Base-by-base conservation (phyloP, 2,888 invertebrate species). In the Keiferia lycopersicella region DNA sequence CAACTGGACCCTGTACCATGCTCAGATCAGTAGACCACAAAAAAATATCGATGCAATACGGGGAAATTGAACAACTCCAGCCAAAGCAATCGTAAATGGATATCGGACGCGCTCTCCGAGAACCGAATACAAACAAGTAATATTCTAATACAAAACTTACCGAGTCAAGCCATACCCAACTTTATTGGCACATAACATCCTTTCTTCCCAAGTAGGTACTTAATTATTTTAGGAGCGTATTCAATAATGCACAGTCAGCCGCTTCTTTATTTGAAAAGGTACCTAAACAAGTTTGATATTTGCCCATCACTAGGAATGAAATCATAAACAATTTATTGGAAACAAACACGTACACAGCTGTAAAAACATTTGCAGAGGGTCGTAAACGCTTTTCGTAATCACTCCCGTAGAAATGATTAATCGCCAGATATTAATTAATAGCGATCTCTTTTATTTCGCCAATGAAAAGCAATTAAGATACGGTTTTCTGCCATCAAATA, bases 401-500 rank as follows among this genome's bases (percentile, higher is more conserved):
- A 57, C 48, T 39, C 64, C 63, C 57, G 63, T 64, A 61, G 60
- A 45, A 61, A 68, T 70, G 65, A 71, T 69, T 67, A 71, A 71
- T 68, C 67, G 66, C 64, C 64, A 68, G 70, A 76, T 73, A 77
- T 72, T 69, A 74, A 73, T 73, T 68, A 74, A 77, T 76, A 73
- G 77, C 73, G 71, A 71, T 71, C 74, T 75, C 69, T 77, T 77
- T 79, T 77, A 77, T 77, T 76, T 73, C 70, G 72, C 76, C 76
- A 80, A 83, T 81, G 78, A 82, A 86, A 86, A 86, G 81, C 79
- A 84, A 86, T 85, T 84, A 83, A 82, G 83, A 80, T 80, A 82
- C 80, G 80, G 79, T 81, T 82, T 79, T 79, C 79, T 77, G 76
- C 79, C 78, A 82, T 82, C 78, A 81, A 83, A 83, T 88, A 85